Conservation (phyloP, 1,140 invertebrate species). For the Andrena cerasifolii region DNA sequence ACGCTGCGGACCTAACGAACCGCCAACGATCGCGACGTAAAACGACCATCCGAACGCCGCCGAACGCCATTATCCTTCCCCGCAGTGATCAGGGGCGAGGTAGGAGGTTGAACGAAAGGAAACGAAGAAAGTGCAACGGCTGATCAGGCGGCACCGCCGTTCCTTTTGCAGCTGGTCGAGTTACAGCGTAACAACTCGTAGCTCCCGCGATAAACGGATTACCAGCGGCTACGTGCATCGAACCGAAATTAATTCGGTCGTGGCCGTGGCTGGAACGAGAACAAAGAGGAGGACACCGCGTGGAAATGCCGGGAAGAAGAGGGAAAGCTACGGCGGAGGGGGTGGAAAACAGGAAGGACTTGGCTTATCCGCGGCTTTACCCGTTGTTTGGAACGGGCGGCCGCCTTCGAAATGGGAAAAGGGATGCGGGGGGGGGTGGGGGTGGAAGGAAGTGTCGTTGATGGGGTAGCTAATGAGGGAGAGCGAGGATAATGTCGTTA, state of each 20-base stretch:
- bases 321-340: neutral
- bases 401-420: too few species aligned
- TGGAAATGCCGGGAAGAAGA: neutral
- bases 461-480: slow-evolving; percentile 64
- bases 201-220: slow-evolving; percentile 59
- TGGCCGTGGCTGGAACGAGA: neutral
- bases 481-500: slow-evolving; percentile 68
- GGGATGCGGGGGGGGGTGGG: slow-evolving; percentile 40
- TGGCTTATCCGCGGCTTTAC: slow-evolving; percentile 39
- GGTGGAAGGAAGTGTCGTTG: slow-evolving; percentile 58
- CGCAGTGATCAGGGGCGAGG: neutral
- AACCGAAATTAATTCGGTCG: slow-evolving; percentile 61
- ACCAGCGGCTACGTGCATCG: slow-evolving; percentile 53
- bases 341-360: slow-evolving; percentile 27
- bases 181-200: slow-evolving; percentile 37
- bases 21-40: neutral
- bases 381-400: slow-evolving; percentile 37
- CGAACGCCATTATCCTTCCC: neutral
- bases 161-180: slow-evolving; percentile 1
- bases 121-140: neutral
- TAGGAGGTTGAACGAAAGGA: neutral
- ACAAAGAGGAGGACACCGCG: neutral
- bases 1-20: slow-evolving; percentile 2
- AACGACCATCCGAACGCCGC: neutral
- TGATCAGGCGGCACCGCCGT: neutral